phyloP scores from a whole-genome alignment of 2,797 vertebrate species.

The Rhinophrynus dorsalis region DNA sequence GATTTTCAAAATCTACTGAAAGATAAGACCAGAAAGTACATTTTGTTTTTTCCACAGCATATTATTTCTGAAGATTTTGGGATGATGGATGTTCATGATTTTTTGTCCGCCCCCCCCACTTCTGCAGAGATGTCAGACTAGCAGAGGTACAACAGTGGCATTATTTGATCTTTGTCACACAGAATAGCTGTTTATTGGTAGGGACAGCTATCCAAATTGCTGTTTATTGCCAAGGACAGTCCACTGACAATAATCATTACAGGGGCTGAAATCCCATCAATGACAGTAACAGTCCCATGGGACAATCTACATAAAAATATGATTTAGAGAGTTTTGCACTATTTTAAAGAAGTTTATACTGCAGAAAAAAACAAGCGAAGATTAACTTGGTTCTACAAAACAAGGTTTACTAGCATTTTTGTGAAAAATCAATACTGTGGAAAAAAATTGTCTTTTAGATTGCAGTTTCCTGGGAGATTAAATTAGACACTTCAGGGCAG shows the following conservation, averaged over 20 bases:
- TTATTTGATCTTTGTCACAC: slow-evolving; percentile 16
- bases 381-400: slow-evolving; percentile 28
- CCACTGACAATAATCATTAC: background rate
- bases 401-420: slow-evolving; percentile 18
- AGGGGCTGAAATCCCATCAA: background rate
- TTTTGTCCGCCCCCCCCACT: background rate
- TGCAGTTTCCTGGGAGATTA: slow-evolving; percentile 11
- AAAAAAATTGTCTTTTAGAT: slow-evolving; percentile 18
- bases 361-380: slow-evolving; percentile 5
- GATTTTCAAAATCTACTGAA: background rate
- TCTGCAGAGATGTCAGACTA: background rate
- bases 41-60: background rate
- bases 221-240: slow-evolving; percentile 10
- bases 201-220: background rate
- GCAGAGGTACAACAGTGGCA: background rate
- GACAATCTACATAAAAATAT: slow-evolving; percentile 5
- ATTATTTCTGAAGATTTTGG: background rate
- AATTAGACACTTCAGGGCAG: slow-evolving; percentile 12
- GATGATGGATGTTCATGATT: slow-evolving; percentile 5
- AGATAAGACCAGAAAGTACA: background rate
- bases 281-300: slow-evolving; percentile 1
- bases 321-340: slow-evolving; percentile 23
- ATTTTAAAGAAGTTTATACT: background rate
- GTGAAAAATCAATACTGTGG: slow-evolving; percentile 33
- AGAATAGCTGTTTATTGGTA: background rate